phyloP scores from a whole-genome alignment of 2,888 invertebrate genomes.

The Sphecodes monilicornis region DNA sequence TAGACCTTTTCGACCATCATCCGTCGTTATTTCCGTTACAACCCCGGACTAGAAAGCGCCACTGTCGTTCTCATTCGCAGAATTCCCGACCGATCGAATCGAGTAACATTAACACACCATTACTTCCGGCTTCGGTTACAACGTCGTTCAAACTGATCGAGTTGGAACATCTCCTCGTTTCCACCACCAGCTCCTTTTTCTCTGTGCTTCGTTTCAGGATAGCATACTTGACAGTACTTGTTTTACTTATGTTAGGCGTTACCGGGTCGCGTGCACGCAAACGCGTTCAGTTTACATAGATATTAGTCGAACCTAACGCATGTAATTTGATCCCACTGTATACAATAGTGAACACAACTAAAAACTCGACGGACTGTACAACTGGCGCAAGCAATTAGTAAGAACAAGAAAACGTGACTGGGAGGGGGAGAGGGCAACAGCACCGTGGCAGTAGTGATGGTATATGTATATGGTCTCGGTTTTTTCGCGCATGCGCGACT shows the following conservation, averaged over 20 bases:
- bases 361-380: slow-evolving; percentile 76
- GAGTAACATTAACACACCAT: neutral
- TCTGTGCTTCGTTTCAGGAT: slow-evolving; percentile 6
- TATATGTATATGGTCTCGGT: too few relatives aligned
- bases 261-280: slow-evolving; percentile 17
- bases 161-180: neutral
- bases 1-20: slow-evolving; percentile 46
- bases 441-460: too few relatives aligned
- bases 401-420: neutral
- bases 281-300: slow-evolving; percentile 46
- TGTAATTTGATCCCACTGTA: slow-evolving; percentile 80
- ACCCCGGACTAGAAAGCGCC: slow-evolving; percentile 67
- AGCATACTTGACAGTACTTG: slow-evolving; percentile 36
- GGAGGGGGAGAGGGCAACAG: neutral
- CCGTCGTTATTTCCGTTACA: slow-evolving; percentile 30
- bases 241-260: slow-evolving; percentile 42
- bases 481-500: neutral
- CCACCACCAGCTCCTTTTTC: slow-evolving; percentile 17
- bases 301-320: slow-evolving; percentile 71
- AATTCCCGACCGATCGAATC: slow-evolving; percentile 16
- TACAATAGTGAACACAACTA: slow-evolving; percentile 80
- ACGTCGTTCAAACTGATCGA: slow-evolving; percentile 34
- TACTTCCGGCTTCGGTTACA: slow-evolving; percentile 7
- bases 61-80: slow-evolving; percentile 36
- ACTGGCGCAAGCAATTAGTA: slow-evolving; percentile 17